Percentiles rank a stretch among this genome's conserved stretches.
Evolutionary conservation across 2,113 vertebrate species (phyloP).

Genomic region (Corythaixoides concolor): DNA sequence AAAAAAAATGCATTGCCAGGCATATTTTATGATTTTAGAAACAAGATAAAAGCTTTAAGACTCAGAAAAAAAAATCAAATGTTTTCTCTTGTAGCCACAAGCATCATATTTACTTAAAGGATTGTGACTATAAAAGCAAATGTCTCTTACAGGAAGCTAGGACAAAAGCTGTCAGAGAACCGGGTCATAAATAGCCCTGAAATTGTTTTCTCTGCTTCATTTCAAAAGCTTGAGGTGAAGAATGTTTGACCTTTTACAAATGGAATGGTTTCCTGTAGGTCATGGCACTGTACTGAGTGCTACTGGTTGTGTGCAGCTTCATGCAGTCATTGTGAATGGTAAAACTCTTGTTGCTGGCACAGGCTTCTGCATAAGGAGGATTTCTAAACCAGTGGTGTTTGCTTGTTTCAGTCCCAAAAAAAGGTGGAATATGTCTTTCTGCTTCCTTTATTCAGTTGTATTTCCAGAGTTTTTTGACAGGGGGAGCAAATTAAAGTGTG

Average conservation of each 20-base stretch:
- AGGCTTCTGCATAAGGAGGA: slow-evolving; percentile 72
- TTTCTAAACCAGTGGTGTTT: slow-evolving; percentile 79
- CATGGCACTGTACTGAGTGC: slow-evolving; percentile 72
- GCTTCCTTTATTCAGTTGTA: neutral
- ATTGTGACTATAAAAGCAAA: slow-evolving; percentile 70
- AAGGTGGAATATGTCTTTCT: slow-evolving; percentile 62
- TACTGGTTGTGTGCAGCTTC: slow-evolving; percentile 75
- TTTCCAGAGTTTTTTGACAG: neutral
- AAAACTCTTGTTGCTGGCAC: slow-evolving; percentile 72
- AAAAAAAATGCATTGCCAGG: slow-evolving; percentile 39
- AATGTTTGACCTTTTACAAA: slow-evolving; percentile 78
- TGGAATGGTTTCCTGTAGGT: slow-evolving; percentile 74
- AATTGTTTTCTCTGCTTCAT: slow-evolving; percentile 78
- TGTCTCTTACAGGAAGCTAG: slow-evolving; percentile 69
- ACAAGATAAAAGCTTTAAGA: slow-evolving; percentile 71
- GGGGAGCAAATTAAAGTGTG: slow-evolving; percentile 20
- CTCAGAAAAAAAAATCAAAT: slow-evolving; percentile 69
- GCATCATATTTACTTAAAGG: slow-evolving; percentile 74
- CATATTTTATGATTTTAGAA: slow-evolving; percentile 67
- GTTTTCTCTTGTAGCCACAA: slow-evolving; percentile 60
- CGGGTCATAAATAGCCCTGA: slow-evolving; percentile 73
- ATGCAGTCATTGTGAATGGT: slow-evolving; percentile 79
- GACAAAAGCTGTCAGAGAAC: slow-evolving; percentile 72
- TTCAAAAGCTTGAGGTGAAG: slow-evolving; percentile 75
- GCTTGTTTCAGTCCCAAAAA: slow-evolving; percentile 73